These are phyloP conservation scores for Rhopalosiphum padi DNA, from an alignment of 1,140 invertebrate species.

Conservation along the genomic window DNA sequence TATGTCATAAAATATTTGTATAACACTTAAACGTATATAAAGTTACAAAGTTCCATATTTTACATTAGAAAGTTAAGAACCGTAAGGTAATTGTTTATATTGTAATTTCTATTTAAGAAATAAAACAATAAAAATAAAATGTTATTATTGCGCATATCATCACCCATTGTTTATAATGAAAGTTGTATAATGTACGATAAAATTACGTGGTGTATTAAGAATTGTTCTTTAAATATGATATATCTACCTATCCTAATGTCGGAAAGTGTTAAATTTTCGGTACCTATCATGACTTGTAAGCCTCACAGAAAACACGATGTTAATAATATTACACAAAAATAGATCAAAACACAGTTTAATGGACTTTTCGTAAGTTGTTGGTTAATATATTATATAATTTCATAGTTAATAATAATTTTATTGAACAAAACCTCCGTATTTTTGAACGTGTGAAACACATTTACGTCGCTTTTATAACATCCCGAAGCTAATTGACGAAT, in stretches of 20 bases:
- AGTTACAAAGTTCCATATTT: background rate
- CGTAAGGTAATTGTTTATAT: background rate
- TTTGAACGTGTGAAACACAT: background rate
- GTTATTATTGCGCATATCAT: background rate
- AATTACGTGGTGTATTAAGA: background rate
- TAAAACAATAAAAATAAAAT: background rate
- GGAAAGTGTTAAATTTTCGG: background rate
- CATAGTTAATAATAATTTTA: background rate
- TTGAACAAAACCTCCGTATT: background rate
- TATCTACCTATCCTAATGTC: background rate
- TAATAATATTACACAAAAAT: background rate
- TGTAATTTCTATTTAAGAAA: slow-evolving; percentile 6
- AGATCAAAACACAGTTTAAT: background rate
- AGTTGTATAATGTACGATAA: slow-evolving; percentile 20
- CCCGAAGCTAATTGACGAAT: background rate
- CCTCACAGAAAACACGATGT: background rate
- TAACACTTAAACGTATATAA: background rate
- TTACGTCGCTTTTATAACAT: background rate
- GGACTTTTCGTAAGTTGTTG: background rate
- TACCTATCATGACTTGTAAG: no score
- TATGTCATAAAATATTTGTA: background rate
- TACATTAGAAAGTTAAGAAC: background rate
- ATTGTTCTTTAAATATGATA: slow-evolving; percentile 18
- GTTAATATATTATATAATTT: background rate
- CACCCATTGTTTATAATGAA: background rate